Percentiles rank a stretch among this genome's conserved stretches.
Conservation (phyloP, 2,113 vertebrate genomes). For the Ciconia stormi region DNA sequence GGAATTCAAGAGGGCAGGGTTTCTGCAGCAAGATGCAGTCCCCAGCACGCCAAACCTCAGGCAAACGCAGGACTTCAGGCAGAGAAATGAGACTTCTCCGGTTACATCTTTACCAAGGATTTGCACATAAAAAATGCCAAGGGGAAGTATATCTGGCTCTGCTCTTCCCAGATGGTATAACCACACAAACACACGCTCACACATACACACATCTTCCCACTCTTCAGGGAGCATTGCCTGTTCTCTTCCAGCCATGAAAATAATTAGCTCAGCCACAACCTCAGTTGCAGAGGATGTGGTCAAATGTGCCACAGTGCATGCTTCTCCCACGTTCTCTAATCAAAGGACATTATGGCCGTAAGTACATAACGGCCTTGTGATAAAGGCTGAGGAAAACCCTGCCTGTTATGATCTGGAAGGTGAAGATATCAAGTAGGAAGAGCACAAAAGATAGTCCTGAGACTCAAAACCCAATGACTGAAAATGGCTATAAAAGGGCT, state of each 20-base stretch:
- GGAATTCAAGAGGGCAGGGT: constrained; percentile 15
- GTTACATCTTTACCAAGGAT: not conserved
- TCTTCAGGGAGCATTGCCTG: constrained; percentile 18
- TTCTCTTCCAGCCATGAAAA: constrained; percentile 46
- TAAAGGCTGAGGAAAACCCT: not conserved
- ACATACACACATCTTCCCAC: constrained; percentile 19
- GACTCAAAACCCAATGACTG: not conserved
- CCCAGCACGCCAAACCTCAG: not conserved
- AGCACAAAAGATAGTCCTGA: not conserved
- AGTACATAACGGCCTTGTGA: not conserved
- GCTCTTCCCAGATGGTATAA: constrained; percentile 45
- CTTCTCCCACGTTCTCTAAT: not conserved
- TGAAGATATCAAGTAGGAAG: constrained; percentile 3
- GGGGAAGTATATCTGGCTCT: not conserved
- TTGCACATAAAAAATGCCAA: not conserved
- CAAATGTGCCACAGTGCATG: not conserved
- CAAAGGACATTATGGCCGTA: not conserved
- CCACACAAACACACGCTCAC: constrained; percentile 33
- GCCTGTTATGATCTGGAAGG: not conserved
- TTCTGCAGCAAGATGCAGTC: not conserved
- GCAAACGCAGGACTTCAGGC: not conserved
- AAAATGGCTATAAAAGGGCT: not conserved
- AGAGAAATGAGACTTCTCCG: not conserved
- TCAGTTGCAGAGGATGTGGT: constrained; percentile 48
- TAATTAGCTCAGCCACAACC: constrained; percentile 41